Base-by-base conservation (phyloP, 2,797 vertebrate species). In the Eptatretus atami region DNA sequence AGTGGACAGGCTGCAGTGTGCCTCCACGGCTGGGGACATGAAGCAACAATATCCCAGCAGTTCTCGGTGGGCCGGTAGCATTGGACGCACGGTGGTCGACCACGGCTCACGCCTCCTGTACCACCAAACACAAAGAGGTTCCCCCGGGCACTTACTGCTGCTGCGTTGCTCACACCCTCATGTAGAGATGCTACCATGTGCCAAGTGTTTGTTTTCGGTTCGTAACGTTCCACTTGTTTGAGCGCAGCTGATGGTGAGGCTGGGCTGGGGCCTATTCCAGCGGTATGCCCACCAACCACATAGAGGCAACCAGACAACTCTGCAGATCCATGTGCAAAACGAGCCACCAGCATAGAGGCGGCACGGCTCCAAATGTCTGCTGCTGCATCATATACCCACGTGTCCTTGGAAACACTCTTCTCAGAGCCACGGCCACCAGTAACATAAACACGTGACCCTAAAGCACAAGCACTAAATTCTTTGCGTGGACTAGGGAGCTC, bases 381-480 rank as follows among this genome's bases (percentile, higher is more conserved):
- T n/a, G 25, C n/a, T 10, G n/a, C 25, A 25, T 61, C 57, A 12
- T 61, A 61, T n/a, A 61, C 57, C 57, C 57, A 61, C 12, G 25
- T 24, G 25, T 61, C 57, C 25, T 61, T 61, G 25, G 57, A 61
- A 25, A 61, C 57, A 10, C 57, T 61, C 57, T 61, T 61, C 25
- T 61, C 57, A 61, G 57, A 61, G 57, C 57, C 57, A 61, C 57
- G 57, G n/a, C 57, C 57, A 61, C 57, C 57, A n/a, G 57, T 61
- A 61, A 61, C 57, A 12, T 61, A 61, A 12, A 61, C 57, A n/a
- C 12, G n/a, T 10, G n/a, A 61, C n/a, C 57, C 57, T 24, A 61
- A n/a, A 12, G 57, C 57, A 61, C 57, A 61, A 11, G 57, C 57
- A 61, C 57, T 61, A 25, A 61, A 61, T 24, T 61, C 57, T 24